Conservation (phyloP, 2,797 vertebrate genomes). For the Chelonia mydas region DNA sequence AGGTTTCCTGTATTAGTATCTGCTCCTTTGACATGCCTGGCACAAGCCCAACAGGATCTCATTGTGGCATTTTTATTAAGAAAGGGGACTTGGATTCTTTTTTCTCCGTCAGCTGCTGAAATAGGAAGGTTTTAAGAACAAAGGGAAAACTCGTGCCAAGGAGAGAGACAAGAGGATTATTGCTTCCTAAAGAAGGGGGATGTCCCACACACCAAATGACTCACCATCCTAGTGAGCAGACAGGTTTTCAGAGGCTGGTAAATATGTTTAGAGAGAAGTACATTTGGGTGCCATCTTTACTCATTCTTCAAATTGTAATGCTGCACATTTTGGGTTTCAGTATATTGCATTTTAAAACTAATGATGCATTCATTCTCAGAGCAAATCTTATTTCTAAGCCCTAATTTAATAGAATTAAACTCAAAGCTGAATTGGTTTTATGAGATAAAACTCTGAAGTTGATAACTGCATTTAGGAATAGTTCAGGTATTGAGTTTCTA, state of each 20-base stretch:
- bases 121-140: slow-evolving; percentile 75
- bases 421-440: slow-evolving; percentile 86
- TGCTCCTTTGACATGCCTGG: slow-evolving; percentile 69
- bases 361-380: slow-evolving; percentile 83
- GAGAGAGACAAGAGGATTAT: slow-evolving; percentile 58
- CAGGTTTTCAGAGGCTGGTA: slow-evolving; percentile 48
- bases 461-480: slow-evolving; percentile 86
- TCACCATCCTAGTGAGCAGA: slow-evolving; percentile 36
- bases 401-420: slow-evolving; percentile 88
- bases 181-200: slow-evolving; percentile 36
- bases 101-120: slow-evolving; percentile 68
- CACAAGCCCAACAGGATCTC: slow-evolving; percentile 60
- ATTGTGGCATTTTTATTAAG: slow-evolving; percentile 65
- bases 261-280: slow-evolving; percentile 75
- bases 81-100: slow-evolving; percentile 63
- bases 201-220: slow-evolving; percentile 19
- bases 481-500: slow-evolving; percentile 88
- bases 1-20: slow-evolving; percentile 57
- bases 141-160: slow-evolving; percentile 69
- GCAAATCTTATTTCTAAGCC: slow-evolving; percentile 86
- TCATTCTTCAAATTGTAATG: slow-evolving; percentile 80
- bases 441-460: slow-evolving; percentile 87
- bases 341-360: slow-evolving; percentile 84
- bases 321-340: slow-evolving; percentile 81
- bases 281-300: slow-evolving; percentile 74